Percentiles rank a stretch among this genome's conserved stretches.
phyloP scores from a whole-genome alignment of 2,113 vertebrate genomes.

The Pedionomus torquatus region DNA sequence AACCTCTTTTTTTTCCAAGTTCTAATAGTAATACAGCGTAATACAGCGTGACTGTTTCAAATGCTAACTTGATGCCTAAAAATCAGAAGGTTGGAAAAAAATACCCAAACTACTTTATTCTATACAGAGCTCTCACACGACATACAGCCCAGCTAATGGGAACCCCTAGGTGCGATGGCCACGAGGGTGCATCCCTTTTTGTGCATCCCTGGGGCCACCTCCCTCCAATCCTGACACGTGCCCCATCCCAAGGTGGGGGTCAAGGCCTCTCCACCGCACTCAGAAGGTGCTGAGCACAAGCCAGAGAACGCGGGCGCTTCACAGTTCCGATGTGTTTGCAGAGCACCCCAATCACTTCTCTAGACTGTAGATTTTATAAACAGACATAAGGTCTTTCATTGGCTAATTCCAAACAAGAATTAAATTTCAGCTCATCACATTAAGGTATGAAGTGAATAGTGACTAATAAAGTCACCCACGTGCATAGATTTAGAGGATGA shows the following conservation, averaged over 20 bases:
- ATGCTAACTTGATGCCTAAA: not conserved
- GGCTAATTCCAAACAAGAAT: not conserved
- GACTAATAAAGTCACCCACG: not conserved
- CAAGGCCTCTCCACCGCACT: not conserved
- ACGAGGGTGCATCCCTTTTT: not conserved
- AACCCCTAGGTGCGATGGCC: fast-evolving
- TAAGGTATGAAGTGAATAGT: not conserved
- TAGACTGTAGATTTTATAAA: not conserved
- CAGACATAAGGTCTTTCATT: not conserved
- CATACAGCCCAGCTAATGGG: not conserved
- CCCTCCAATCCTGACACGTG: not conserved
- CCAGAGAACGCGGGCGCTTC: not conserved
- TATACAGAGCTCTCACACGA: not conserved
- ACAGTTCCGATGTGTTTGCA: not conserved
- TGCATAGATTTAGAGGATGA: not conserved
- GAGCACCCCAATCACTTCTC: not conserved
- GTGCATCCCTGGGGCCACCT: not conserved
- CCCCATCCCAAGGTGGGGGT: not conserved
- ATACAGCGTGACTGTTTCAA: not conserved
- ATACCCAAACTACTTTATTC: not conserved
- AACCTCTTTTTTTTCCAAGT: fast-evolving
- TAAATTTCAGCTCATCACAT: not conserved
- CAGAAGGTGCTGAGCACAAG: not conserved
- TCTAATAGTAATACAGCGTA: not conserved
- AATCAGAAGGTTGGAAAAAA: not conserved